Conservation (phyloP, 2,888 invertebrate genomes). For the Apodemia hepburni region DNA sequence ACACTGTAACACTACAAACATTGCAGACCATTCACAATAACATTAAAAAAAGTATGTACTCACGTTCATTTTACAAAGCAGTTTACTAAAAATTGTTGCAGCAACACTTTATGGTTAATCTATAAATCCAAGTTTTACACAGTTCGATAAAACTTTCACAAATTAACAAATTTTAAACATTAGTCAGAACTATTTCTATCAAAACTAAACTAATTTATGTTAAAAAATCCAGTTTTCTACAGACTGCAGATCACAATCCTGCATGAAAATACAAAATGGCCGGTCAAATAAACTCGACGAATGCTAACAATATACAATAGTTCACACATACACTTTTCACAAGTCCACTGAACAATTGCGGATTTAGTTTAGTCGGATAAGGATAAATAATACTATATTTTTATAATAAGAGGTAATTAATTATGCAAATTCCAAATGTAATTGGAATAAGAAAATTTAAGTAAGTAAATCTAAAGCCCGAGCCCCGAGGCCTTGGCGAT, state of each 20-base stretch:
- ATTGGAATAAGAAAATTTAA: constrained; percentile 37
- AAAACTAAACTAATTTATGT: constrained; percentile 34
- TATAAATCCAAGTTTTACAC: constrained; percentile 4
- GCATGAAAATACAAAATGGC: constrained; percentile 70
- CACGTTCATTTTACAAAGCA: constrained; percentile 34
- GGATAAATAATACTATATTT: constrained; percentile 21
- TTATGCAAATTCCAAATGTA: constrained; percentile 46
- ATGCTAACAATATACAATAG: constrained; percentile 33
- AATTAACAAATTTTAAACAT: constrained; percentile 23
- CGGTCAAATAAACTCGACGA: constrained; percentile 46
- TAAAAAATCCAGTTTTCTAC: constrained; percentile 52
- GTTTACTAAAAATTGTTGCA: constrained; percentile 11
- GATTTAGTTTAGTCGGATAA: constrained; percentile 13
- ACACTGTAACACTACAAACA: constrained; percentile 21
- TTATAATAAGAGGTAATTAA: constrained; percentile 41
- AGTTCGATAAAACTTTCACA: constrained; percentile 17
- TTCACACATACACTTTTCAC: constrained; percentile 28
- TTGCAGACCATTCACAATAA: constrained; percentile 26
- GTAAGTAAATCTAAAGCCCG: constrained; percentile 23
- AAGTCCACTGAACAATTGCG: not conserved
- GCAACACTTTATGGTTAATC: constrained; percentile 8
- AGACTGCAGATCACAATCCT: constrained; percentile 39
- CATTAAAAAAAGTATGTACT: constrained; percentile 29
- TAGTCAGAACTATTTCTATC: constrained; percentile 23
- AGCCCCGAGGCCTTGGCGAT: constrained; percentile 29